phyloP scores from a whole-genome alignment of 2,797 vertebrate species.

The Potorous gilbertii region DNA sequence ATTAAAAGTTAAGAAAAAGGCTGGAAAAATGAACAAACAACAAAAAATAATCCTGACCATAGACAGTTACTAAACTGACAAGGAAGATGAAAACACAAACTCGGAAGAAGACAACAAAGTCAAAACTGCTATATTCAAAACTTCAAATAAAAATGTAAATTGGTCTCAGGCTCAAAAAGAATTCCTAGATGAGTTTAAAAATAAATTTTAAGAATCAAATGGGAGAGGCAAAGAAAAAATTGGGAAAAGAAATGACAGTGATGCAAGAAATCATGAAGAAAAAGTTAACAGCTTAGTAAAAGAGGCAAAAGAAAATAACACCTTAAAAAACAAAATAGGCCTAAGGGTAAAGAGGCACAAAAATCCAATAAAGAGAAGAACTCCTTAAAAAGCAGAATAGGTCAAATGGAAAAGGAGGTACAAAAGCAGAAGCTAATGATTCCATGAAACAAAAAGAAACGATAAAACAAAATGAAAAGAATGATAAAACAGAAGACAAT shows the following conservation, averaged over 20 bases:
- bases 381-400: not conserved
- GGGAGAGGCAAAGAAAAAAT: not conserved
- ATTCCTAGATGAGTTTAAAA: not conserved
- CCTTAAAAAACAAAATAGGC: too few species aligned
- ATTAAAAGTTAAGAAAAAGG: not conserved
- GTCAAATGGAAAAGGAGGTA: not conserved
- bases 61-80: not conserved
- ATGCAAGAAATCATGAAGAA: not conserved
- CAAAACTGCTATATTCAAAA: not conserved
- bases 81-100: not conserved
- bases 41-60: not conserved
- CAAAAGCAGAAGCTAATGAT: not conserved
- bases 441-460: not conserved
- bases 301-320: too few species aligned
- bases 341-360: not conserved
- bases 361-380: not conserved
- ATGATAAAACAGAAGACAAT: not conserved
- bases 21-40: not conserved
- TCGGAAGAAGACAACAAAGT: not conserved
- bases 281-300: not conserved
- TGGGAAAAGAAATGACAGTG: not conserved
- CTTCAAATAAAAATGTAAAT: not conserved
- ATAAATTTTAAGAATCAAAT: not conserved
- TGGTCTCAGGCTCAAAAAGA: not conserved
- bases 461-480: not conserved